Conservation (phyloP, 2,797 vertebrate genomes). For the Notolepis coatsorum region DNA sequence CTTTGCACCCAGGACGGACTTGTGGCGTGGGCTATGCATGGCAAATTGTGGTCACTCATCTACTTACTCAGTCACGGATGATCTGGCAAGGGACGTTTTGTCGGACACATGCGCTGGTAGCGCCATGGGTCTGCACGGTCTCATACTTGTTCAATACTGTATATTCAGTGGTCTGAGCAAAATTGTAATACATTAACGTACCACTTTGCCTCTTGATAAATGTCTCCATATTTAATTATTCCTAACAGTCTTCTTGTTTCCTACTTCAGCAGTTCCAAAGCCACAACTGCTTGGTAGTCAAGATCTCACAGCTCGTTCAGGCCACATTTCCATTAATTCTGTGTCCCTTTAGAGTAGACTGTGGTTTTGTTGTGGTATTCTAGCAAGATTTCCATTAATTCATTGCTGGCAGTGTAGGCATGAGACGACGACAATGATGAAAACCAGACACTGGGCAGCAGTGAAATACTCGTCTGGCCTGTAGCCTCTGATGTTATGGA, state of each 20-base stretch:
- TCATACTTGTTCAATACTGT: no score
- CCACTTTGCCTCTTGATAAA: slow-evolving; percentile 22
- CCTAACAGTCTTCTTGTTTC: slow-evolving; percentile 56
- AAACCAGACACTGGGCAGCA: slow-evolving; percentile 35
- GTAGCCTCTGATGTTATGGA: neutral
- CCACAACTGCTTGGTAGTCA: slow-evolving; percentile 47
- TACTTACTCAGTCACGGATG: no score
- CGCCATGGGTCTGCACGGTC: no score
- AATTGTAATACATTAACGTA: slow-evolving; percentile 26
- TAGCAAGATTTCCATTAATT: slow-evolving; percentile 59
- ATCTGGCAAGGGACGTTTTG: no score
- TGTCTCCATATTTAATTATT: slow-evolving; percentile 41
- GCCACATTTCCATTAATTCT: slow-evolving; percentile 60
- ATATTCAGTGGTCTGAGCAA: neutral
- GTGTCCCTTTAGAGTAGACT: slow-evolving; percentile 14
- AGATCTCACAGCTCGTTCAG: slow-evolving; percentile 45
- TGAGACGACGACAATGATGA: slow-evolving; percentile 32
- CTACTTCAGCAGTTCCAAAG: slow-evolving; percentile 49
- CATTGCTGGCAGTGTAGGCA: slow-evolving; percentile 38
- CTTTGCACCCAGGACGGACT: no score
- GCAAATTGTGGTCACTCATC: no score
- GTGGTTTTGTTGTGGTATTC: slow-evolving; percentile 45
- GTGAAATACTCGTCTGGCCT: slow-evolving; percentile 15
- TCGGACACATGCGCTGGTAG: no score
- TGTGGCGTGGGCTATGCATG: no score